Base-by-base conservation (phyloP, 2,797 vertebrate species). In the Lacerta viridis region DNA sequence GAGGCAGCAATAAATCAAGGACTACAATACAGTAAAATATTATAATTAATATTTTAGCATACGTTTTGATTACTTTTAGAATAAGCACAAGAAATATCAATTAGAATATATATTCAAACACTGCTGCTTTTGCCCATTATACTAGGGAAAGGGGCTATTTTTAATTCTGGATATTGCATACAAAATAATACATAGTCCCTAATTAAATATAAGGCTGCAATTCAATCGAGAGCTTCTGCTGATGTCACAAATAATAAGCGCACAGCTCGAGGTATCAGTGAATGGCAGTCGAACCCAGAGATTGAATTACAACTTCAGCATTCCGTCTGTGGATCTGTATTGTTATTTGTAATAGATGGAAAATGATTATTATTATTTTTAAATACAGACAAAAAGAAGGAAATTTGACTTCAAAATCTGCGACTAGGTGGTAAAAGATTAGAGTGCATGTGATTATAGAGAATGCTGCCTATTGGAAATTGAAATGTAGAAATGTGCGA, bases 341-440 rank as follows among this genome's bases (percentile, higher is more conserved):
- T 97, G 96, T 97, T 97, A 97, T 97, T 97, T 97, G 97, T 95
- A 97, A 97, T 97, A 97, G 96, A 97, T 97, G 96, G 95, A 95
- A 97, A 97, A 97, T 97, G 95, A 97, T 97, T 97, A 97, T 97
- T 97, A 97, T 97, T 97, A 97, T 97, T 97, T 97, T 97, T 96
- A 97, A 97, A 97, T 96, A 96, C 97, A 96, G 96, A 97, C 96
- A 97, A 97, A 96, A 95, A 93, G 94, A 93, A 97, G 94, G 96
- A 97, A 97, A 96, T 97, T 94, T 96, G 95, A 97, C 97, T 97
- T 96, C 92, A 96, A 96, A 97, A 95, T 96, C 88, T 88, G 93
- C 90, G 95, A 92, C 94, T 95, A 88, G 81, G 94, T 93, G 95
- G 95, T 94, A 93, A 94, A 95, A 96, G 96, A 97, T 97, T 97